phyloP scores from a whole-genome alignment of 2,113 vertebrate genomes.

The Phaethornis superciliosus region DNA sequence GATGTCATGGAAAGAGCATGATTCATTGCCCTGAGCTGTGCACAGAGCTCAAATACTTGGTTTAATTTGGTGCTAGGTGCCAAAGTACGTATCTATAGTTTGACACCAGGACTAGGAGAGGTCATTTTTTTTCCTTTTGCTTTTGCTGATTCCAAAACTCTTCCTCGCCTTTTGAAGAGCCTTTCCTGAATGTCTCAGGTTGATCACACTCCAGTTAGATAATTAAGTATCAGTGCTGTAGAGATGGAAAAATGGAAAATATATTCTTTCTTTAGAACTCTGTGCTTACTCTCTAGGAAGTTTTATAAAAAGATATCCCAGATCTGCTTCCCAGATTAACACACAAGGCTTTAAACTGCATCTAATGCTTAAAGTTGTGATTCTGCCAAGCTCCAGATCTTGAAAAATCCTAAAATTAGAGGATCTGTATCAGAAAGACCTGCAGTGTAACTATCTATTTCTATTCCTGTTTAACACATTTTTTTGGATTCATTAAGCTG shows the following conservation, averaged over 20 bases:
- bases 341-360: not conserved
- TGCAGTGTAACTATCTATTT: not conserved
- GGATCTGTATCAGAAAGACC: not conserved
- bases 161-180: not conserved
- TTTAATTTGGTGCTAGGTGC: not conserved
- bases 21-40: constrained; percentile 34
- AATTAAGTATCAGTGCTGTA: not conserved
- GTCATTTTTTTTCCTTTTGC: not conserved
- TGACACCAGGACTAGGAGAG: not conserved
- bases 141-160: not conserved
- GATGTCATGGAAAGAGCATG: not conserved
- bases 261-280: not conserved
- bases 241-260: not conserved
- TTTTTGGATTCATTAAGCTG: not conserved
- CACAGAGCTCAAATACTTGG: not conserved
- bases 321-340: not conserved
- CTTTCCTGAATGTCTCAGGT: not conserved
- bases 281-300: not conserved
- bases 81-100: not conserved
- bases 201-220: not conserved
- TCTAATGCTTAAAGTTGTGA: not conserved
- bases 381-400: not conserved
- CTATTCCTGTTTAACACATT: not conserved
- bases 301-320: not conserved
- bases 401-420: not conserved